These are phyloP conservation scores for Drosophila birchii DNA, from an alignment of 2,888 invertebrate genomes.

Conservation along the genomic window DNA sequence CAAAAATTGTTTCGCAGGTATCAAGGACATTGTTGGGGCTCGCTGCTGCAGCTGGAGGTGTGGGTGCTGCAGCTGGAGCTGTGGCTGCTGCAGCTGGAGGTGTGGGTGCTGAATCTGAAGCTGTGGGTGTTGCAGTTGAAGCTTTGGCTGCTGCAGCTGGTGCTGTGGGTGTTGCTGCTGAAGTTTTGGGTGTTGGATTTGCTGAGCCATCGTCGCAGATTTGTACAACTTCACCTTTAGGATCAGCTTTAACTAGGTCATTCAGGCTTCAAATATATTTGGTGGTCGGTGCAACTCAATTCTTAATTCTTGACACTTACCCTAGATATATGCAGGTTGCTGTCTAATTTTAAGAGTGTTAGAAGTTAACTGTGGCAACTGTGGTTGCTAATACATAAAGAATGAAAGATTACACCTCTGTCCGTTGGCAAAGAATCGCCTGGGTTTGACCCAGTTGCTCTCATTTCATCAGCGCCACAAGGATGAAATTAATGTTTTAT, in stretches of 20 bases:
- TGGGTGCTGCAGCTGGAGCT: no score
- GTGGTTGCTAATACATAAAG: not conserved
- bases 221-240: not conserved
- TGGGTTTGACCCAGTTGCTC: not conserved
- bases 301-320: not conserved
- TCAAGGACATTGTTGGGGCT: not conserved
- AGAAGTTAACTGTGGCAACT: not conserved
- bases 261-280: not conserved
- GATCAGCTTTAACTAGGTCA: not conserved
- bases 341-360: not conserved
- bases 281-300: not conserved
- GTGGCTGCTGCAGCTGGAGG: no score
- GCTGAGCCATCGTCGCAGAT: not conserved
- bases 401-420: not conserved
- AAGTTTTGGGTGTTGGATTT: no score
- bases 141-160: no score
- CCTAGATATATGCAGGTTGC: not conserved
- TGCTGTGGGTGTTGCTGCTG: no score
- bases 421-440: not conserved
- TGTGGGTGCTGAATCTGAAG: no score
- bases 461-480: not conserved
- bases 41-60: not conserved
- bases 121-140: no score
- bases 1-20: not conserved
- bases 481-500: not conserved